Percentiles rank a stretch among this genome's conserved stretches.
Evolutionary conservation across 2,888 invertebrate species (phyloP).

Genomic region (Bembecia ichneumoniformis): DNA sequence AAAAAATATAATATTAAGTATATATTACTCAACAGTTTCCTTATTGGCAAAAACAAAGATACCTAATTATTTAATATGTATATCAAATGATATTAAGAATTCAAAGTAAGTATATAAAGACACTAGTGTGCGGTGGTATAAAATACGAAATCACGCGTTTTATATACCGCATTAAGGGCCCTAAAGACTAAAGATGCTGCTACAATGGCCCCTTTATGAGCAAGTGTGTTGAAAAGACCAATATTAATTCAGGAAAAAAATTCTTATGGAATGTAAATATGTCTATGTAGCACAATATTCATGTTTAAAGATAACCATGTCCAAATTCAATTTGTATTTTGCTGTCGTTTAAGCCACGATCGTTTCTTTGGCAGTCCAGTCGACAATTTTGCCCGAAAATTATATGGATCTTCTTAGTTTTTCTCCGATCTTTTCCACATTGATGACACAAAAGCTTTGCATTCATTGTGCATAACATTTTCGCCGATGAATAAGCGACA

Average conservation of each 20-base stretch:
- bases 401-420: constrained; percentile 65
- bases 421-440: constrained; percentile 38
- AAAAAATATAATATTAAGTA: no score
- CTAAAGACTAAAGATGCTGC: no score
- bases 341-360: constrained; percentile 18
- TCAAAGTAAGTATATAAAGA: no score
- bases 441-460: constrained; percentile 51
- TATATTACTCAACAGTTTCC: no score
- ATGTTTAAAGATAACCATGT: constrained; percentile 37
- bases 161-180: no score
- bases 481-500: constrained; percentile 57
- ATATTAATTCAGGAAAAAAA: not conserved
- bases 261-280: no score
- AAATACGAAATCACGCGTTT: no score
- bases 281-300: constrained; percentile 18
- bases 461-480: constrained; percentile 22
- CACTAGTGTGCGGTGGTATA: no score
- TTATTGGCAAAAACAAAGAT: no score
- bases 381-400: constrained; percentile 45
- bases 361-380: constrained; percentile 52
- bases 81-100: no score
- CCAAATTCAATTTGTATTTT: constrained; percentile 12
- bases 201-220: no score
- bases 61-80: no score
- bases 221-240: not conserved